Evolutionary conservation across 2,113 vertebrate genomes (phyloP).

Genomic region (Mustela lutreola): DNA sequence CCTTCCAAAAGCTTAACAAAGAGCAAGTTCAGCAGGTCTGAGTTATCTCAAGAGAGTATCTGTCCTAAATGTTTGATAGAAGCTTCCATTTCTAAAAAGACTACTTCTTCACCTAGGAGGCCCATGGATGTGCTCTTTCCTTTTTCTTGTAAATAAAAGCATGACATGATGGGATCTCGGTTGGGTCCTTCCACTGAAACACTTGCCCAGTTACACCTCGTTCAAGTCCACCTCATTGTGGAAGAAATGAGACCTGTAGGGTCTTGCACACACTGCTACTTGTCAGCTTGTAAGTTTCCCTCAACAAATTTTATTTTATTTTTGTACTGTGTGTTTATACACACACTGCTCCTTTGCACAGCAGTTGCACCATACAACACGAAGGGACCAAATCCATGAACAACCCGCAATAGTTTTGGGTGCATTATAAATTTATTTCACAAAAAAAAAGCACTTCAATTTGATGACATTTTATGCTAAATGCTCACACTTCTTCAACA

Average conservation of each 20-base stretch:
- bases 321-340: not conserved
- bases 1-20: not conserved
- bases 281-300: not conserved
- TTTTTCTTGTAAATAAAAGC: not conserved
- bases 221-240: not conserved
- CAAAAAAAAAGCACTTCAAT: not conserved
- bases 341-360: not conserved
- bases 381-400: not conserved
- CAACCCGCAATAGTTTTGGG: not conserved
- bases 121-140: not conserved
- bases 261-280: not conserved
- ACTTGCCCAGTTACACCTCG: not conserved
- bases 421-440: conserved; percentile 10
- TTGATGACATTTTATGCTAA: conserved; percentile 48
- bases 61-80: not conserved
- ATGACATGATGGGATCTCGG: too few species aligned
- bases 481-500: not conserved
- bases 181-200: not conserved
- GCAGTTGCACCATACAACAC: not conserved
- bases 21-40: not conserved
- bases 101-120: not conserved
- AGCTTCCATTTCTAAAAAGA: not conserved
- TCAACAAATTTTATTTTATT: not conserved
- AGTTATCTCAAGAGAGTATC: not conserved
- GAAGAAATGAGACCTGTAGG: not conserved